A percentile compares a stretch with the other conserved stretches of the same genome.
These are phyloP conservation scores for Cyprinella venusta DNA, from an alignment of 2,797 vertebrate species.

Conservation along the genomic window DNA sequence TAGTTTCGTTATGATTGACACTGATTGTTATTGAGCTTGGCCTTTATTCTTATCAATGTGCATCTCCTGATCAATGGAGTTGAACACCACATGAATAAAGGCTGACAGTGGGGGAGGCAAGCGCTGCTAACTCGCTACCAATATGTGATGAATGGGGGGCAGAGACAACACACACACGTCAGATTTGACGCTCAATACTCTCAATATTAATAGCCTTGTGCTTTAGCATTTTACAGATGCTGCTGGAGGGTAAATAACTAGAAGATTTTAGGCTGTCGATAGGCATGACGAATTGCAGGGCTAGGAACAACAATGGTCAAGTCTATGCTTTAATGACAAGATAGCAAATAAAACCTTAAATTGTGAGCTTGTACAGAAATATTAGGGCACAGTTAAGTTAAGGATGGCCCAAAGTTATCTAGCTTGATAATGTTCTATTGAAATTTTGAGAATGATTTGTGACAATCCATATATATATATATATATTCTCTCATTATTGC, in stretches of 20 bases:
- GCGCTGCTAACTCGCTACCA: slow-evolving; percentile 16
- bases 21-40: slow-evolving; percentile 60
- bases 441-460: background rate
- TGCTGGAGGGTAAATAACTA: slow-evolving; percentile 32
- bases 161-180: slow-evolving; percentile 37
- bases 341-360: slow-evolving; percentile 3
- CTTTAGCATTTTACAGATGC: slow-evolving; percentile 16
- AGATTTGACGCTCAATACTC: slow-evolving; percentile 55
- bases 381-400: background rate
- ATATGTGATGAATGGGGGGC: slow-evolving; percentile 28
- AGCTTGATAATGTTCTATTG: background rate
- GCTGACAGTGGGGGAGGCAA: slow-evolving; percentile 30
- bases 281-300: slow-evolving; percentile 8
- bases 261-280: slow-evolving; percentile 29
- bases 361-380: background rate
- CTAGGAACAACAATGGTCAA: slow-evolving; percentile 9
- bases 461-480: background rate
- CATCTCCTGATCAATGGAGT: slow-evolving; percentile 59
- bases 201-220: slow-evolving; percentile 37
- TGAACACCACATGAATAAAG: slow-evolving; percentile 48
- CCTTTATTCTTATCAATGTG: slow-evolving; percentile 59
- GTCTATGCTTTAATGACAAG: slow-evolving; percentile 2
- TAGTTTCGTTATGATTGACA: slow-evolving; percentile 56
- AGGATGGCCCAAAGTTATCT: background rate
- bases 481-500: background rate